Base-by-base conservation (phyloP, 2,797 vertebrate species). In the Diplodus puntazzo region DNA sequence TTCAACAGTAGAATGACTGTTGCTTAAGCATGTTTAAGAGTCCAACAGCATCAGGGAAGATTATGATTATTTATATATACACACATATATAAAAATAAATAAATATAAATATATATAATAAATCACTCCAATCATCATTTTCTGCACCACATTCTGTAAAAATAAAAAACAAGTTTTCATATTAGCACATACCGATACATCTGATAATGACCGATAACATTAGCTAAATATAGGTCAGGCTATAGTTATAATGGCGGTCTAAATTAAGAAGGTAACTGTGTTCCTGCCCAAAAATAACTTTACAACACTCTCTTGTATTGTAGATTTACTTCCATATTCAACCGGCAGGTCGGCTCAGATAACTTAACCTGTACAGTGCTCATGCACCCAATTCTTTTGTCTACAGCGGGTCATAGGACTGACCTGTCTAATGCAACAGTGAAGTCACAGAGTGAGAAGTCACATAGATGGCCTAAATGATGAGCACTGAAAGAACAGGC, bases 401-500 rank as follows among this genome's bases (percentile, higher is more conserved):
- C 72, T 25, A 48, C 4, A 59, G 48, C 3, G 58, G 58, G 39
- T 20, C 71, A 67, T 7, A 57, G 49, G 21, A 67, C 61, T 46
- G 14, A 48, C 25, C 25, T n/a, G 0, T 66, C 61, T 57, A 25
- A 54, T 16, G 17, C 18, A 63, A 45, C 46, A 49, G 42, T 62
- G 25, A 73, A 64, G 39, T 48, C 53, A 59, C 17, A 73, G 48
- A 72, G 52, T 23, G 5, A 67, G 25, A 73, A 64, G 39, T 48
- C 20, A 48, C 13, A 62, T 13, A 52, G 62, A 66, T 73, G 43
- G 45, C 54, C 70, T 80, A 42, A 66, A 66, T 65, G 27, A 80
- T 64, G 62, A 6, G 18, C 43, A 12, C 30, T 57, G 18, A 66
- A 46, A 60, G 20, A 67, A 21, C 11, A 48, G 45, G 48, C 18